Base-by-base conservation (phyloP, 1,140 invertebrate genomes). In the Rhopalosiphum padi region DNA sequence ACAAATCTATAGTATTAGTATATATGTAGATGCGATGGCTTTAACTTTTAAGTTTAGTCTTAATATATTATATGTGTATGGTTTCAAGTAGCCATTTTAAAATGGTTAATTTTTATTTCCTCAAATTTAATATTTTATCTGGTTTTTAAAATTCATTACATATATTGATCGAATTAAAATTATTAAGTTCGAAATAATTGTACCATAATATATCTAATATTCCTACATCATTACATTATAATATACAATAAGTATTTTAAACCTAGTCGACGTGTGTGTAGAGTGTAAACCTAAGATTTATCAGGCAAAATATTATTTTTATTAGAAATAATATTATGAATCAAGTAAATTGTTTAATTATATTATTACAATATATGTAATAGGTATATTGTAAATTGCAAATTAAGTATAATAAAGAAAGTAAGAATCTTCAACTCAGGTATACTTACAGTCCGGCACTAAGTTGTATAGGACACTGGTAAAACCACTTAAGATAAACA, bases 401-500 rank as follows among this genome's bases (percentile, higher is more conserved):
- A 68, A 68, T n/a, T n/a, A 30, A 68, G 11, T 68, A 60, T 60
- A 60, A 60, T 11, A 25, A 11, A 60, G 30, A 25, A 22, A 25
- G 18, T 35, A 35, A 11, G 35, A 21, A 35, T 15, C 35, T 82
- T 35, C 2, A 35, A 35, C 30, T 7, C 1, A 6, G 22, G 11
- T 22, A 25, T 43, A 90, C 51, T 87, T 92, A 95, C 94, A 94
- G 86, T 77, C 9, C 21, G 93, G 91, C 23, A 94, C 22, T 43
- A 94, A 94, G 46, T 94, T 89, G 90, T 94, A 94, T 9, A 88
- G 1, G 7, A 94, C 85, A 88, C 94, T 94, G 23, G 94, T 41
- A 6, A 94, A 15, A 41, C 94, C 94, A 55, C 94, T 94, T 30
- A 94, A 25, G 43, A 94, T 48, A 48, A 94, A 93, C 41, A 91